Evolutionary conservation across 2,888 invertebrate species (phyloP), one percentile per base, ranked within the genome.

Genomic region (Catocala fraxini): DNA sequence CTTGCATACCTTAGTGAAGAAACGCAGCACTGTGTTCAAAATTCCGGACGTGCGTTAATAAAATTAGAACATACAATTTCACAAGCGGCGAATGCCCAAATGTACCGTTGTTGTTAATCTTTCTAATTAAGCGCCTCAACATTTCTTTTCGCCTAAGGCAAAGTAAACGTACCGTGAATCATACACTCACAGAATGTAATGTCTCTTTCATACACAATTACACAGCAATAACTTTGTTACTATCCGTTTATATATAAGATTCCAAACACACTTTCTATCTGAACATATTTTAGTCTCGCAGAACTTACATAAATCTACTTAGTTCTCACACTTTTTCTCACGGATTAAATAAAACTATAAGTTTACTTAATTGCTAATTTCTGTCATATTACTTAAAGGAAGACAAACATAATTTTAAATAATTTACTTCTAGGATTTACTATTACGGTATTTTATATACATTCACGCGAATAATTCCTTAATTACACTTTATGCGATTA

Each of bases 61-160:
- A 65, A 77, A 75, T 79, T 72, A 70, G 67, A 77, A 58, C 74
- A 63, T 69, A 63, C 54, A 68, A 69, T 74, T 69, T 71, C 65
- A 54, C 63, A 57, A 59, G 11, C 53, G 57, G 58, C 57, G 55
- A 67, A 65, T 67, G 73, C 72, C 76, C 73, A 74, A 68, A 65
- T 58, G 49, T 63, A 70, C 78, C 77, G 70, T 78, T 76, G 67
- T 68, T 57, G 73, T 76, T 75, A 78, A 76, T 77, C 71, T 77
- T 75, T 70, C 71, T 78, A 82, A 86, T 86, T 83, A 83, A 75
- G 59, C 73, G 65, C 71, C 79, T 60, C 75, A 68, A 71, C 58
- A 70, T 70, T 69, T 71, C 77, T 68, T 74, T 39, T 67, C 65
- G 73, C 68, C 68, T 66, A 48, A 35, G 59, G 71, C 69, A 60